A percentile compares a stretch with the other conserved stretches of the same genome.
Conservation (phyloP, 2,888 invertebrate species). For the Drosophila mimica region DNA sequence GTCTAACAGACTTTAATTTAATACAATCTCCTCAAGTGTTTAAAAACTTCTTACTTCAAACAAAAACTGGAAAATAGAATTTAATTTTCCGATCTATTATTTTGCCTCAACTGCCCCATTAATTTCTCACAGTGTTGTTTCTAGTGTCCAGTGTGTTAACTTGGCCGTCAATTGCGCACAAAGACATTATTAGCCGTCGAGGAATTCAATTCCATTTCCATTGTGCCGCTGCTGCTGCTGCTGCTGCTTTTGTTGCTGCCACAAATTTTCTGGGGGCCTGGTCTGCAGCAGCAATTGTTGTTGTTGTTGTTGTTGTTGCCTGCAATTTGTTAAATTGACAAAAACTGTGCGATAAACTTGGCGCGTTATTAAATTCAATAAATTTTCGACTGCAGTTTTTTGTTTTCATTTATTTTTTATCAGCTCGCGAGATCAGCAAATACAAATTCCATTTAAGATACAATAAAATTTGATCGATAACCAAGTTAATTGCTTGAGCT, state of each 20-base stretch:
- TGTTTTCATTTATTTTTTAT: constrained; percentile 18
- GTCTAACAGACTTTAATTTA: neutral
- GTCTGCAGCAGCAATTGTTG: constrained; percentile 25
- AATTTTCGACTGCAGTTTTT: constrained; percentile 52
- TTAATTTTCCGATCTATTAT: accelerated
- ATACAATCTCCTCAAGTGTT: accelerated
- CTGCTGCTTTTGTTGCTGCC: constrained; percentile 20
- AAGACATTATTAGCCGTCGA: constrained; percentile 78
- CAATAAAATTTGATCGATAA: constrained; percentile 55
- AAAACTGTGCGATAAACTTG: constrained; percentile 80
- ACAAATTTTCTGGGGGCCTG: constrained; percentile 55
- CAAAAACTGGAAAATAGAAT: neutral
- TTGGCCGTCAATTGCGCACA: constrained; percentile 78
- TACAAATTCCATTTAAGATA: constrained; percentile 79
- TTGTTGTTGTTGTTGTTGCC: constrained; percentile 41
- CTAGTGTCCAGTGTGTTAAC: constrained; percentile 23
- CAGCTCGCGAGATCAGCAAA: constrained; percentile 70
- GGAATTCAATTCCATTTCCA: constrained; percentile 80
- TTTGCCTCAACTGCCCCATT: neutral
- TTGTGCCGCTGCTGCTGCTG: constrained; percentile 43
- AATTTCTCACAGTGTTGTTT: neutral
- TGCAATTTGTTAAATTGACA: constrained; percentile 79
- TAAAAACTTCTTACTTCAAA: neutral
- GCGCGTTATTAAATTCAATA: constrained; percentile 80
- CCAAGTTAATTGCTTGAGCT: constrained; percentile 58